Base-by-base conservation (phyloP, 2,113 vertebrate species). In the Lepidothrix coronata region DNA sequence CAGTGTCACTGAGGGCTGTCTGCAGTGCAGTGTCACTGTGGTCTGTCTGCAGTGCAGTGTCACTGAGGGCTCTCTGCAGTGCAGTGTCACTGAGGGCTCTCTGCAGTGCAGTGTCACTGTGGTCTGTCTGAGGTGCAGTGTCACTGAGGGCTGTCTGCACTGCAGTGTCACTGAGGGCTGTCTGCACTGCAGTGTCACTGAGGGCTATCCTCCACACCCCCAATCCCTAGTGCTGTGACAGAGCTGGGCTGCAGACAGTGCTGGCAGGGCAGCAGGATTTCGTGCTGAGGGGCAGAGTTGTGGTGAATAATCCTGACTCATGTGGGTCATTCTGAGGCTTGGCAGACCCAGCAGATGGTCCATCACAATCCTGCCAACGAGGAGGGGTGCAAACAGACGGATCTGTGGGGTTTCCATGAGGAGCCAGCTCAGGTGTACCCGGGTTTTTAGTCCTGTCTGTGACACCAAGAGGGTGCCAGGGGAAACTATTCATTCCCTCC, bases 341-440 rank as follows among this genome's bases (percentile, higher is more conserved):
- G 9, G 19, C 57, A 55, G 33, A 13, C 59, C 17, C 3, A 5
- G 20, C 63, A 57, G 86, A 11, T 22, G 12, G 27, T 28, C 37
- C 0, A 1, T 7, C 11, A 5, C 0, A 4, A 8, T 39, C 24
- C 24, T 61, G 31, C 31, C 5, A 1, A 37, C 19, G 35, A 49
- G 49, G 51, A 78, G 61, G 31, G 41, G 12, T 6, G 43, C 30
- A 12, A 55, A n/a, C 43, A 49, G 59, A 25, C 12, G 1, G 0
- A 2, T 15, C 24, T 88, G 15, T 25, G 76, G n/a, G 11, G 22
- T 46, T 80, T 62, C 63, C 1, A 1, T 8, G 39, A 59, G 41
- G 14, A 71, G 59, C 43, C 65, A 71, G 51, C 70, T 58, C 20
- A 3, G 70, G 17, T 46, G 48, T 43, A 4, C 24, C 33, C 11